Evolutionary conservation across 2,797 vertebrate species (phyloP), one percentile per base, ranked within the genome.

Genomic region (Macropodus opercularis): DNA sequence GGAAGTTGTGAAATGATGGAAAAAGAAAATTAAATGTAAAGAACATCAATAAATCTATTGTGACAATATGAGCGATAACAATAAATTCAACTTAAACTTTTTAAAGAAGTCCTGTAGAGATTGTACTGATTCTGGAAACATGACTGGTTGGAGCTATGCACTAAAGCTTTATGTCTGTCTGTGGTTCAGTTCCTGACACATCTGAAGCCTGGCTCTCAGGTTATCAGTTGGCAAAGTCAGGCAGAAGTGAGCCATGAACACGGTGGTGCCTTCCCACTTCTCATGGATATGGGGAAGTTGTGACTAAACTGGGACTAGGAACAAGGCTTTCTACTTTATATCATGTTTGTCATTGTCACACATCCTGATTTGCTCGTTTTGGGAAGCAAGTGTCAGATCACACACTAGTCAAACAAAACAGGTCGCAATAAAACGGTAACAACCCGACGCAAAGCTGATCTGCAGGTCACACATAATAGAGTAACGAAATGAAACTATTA

Each of bases 221-320:
- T 66, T 69, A 56, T 72, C 69, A 61, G 52, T 42, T 2, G 18
- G 26, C 19, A 8, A 35, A 52, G 63, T 52, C 19, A 81, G 72
- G 77, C 81, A 90, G 75, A 90, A 81, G 83, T 83, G 91, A 93
- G 93, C 84, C 83, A 87, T 69, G 75, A 80, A 77, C 62, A 12
- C 75, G 79, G 67, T 74, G 63, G 81, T 82, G 80, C 66, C 42
- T 17, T 46, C 53, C 18, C 62, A 76, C 80, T 82, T 92, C 90
- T 85, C 87, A 91, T 90, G 92, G 91, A 94, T 90, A 87, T 91
- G 91, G 87, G 92, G 93, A 94, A 94, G 92, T 93, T 90, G 56
- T 87, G 89, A 93, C 89, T 91, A 90, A 92, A 90, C 68, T 66
- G 85, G 89, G 91, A 91, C 72, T 84, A 90, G 91, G 91, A 93